Evolutionary conservation across 2,113 vertebrate species (phyloP).

Genomic region (Callipepla californica): DNA sequence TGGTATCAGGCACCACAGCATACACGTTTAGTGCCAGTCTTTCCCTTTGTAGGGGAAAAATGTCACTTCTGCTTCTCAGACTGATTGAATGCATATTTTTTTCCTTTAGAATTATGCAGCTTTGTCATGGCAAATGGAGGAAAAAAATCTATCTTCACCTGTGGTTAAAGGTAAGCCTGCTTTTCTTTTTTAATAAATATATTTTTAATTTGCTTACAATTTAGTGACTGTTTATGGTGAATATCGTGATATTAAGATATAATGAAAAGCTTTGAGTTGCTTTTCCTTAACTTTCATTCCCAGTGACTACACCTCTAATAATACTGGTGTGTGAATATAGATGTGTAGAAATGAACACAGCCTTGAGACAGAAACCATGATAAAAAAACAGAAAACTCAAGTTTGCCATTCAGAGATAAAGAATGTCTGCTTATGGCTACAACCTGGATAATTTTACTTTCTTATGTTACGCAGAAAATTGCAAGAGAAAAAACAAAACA

Average conservation of each 20-base stretch:
- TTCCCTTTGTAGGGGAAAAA: not conserved
- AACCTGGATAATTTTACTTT: not conserved
- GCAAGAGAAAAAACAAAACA: slow-evolving; percentile 16
- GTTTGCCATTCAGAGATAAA: not conserved
- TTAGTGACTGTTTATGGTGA: not conserved
- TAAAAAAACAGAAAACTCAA: slow-evolving; percentile 1
- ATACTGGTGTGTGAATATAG: not conserved
- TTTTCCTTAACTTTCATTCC: not conserved
- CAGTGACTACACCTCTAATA: not conserved
- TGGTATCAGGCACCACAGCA: not conserved
- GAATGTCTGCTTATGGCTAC: not conserved
- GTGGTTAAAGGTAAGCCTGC: not conserved
- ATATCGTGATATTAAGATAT: not conserved
- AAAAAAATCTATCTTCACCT: not conserved
- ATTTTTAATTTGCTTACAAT: not conserved
- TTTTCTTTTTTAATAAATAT: no score
- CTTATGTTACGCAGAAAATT: not conserved
- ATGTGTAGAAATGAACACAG: not conserved
- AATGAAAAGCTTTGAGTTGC: not conserved
- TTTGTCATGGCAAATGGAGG: not conserved
- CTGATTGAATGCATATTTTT: not conserved
- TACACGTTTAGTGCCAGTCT: not conserved
- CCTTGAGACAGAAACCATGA: not conserved
- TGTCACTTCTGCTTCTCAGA: not conserved
- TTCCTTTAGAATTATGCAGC: not conserved